Percentiles rank a stretch among this genome's conserved stretches.
Evolutionary conservation across 2,888 invertebrate species (phyloP).

Genomic region (Napeogenes inachia): DNA sequence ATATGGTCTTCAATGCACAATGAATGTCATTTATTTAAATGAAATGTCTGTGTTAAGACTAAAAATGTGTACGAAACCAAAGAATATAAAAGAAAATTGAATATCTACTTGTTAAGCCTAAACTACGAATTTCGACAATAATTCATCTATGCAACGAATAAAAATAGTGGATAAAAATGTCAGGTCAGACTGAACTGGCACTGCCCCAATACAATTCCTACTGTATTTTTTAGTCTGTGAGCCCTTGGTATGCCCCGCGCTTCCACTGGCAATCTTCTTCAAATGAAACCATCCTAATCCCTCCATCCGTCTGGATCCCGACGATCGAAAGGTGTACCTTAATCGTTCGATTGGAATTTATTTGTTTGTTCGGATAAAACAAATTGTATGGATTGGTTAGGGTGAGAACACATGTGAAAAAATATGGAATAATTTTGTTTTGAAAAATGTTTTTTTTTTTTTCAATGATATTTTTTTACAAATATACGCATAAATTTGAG

Average conservation of each 20-base stretch:
- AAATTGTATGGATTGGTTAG: slow-evolving; percentile 51
- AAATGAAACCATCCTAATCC: slow-evolving; percentile 51
- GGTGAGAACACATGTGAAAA: slow-evolving; percentile 26
- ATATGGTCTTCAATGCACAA: too few species aligned
- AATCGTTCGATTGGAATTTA: slow-evolving; percentile 66
- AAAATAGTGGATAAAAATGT: slow-evolving; percentile 5
- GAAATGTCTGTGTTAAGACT: background rate
- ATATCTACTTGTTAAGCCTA: too few species aligned
- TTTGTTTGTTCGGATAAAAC: slow-evolving; percentile 50
- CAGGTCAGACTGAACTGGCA: background rate
- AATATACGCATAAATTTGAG: too few species aligned
- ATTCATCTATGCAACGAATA: background rate
- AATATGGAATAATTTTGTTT: background rate
- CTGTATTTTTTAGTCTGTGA: slow-evolving; percentile 21
- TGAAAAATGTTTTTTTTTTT: background rate
- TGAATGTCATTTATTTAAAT: too few species aligned
- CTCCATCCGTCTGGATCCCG: slow-evolving; percentile 48
- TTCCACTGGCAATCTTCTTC: slow-evolving; percentile 37
- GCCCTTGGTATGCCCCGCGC: slow-evolving; percentile 39
- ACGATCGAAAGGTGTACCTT: slow-evolving; percentile 58
- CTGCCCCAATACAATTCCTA: slow-evolving; percentile 7
- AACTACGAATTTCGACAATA: background rate
- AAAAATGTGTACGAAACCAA: background rate
- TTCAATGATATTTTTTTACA: background rate
- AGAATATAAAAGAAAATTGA: too few species aligned